Percentiles rank a stretch among this genome's conserved stretches.
Conservation (phyloP, 1,140 invertebrate genomes). For the Oppia nitens region DNA sequence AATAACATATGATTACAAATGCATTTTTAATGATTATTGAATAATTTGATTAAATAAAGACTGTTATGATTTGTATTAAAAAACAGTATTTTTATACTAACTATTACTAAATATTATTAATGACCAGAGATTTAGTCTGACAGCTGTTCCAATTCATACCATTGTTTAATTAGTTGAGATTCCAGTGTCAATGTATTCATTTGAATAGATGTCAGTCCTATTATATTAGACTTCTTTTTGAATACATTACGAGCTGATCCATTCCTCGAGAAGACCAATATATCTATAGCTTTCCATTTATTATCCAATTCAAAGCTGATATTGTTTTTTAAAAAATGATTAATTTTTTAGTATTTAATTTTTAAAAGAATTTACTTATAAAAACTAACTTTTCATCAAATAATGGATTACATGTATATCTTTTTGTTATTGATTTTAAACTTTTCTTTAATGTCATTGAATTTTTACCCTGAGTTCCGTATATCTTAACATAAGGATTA, state of each 20-base stretch:
- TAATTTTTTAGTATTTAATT: too few relatives aligned
- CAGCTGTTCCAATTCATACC: constrained; percentile 8
- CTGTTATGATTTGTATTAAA: too few relatives aligned
- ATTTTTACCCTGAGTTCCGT: neutral
- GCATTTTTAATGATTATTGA: too few relatives aligned
- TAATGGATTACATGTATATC: constrained; percentile 16
- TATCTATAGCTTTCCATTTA: neutral
- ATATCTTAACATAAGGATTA: constrained; percentile 10
- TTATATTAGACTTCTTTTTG: neutral
- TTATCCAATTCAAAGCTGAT: neutral
- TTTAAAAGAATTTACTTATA: too few relatives aligned
- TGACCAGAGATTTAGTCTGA: neutral
- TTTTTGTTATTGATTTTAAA: neutral
- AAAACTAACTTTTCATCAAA: constrained; percentile 17
- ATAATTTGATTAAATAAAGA: too few relatives aligned
- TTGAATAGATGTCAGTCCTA: neutral
- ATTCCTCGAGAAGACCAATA: neutral
- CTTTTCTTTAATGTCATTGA: neutral
- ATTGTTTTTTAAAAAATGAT: too few relatives aligned
- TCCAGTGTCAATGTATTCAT: neutral
- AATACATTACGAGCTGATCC: neutral
- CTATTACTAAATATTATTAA: neutral
- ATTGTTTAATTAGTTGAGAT: neutral
- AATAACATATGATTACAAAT: too few relatives aligned
- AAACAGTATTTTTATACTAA: too few relatives aligned